A percentile compares a stretch with the other conserved stretches of the same genome.
Conservation (phyloP, 2,888 invertebrate genomes). For the Uloborus plumipes region DNA sequence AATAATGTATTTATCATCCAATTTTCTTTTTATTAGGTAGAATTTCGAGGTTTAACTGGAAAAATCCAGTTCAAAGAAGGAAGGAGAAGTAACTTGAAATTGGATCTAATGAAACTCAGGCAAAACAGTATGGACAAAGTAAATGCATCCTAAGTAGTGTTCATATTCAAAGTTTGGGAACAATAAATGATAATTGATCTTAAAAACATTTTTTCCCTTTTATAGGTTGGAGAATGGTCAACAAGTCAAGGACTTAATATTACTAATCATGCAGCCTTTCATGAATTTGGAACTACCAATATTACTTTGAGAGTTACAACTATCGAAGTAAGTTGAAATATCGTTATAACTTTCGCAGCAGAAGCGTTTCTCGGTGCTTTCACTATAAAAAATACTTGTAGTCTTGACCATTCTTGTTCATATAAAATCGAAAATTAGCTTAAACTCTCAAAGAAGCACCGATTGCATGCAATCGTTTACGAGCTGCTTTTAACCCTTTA, state of each 20-base stretch:
- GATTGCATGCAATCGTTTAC: no score
- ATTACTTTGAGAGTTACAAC: slow-evolving; percentile 92
- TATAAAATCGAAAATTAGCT: no score
- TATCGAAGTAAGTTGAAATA: slow-evolving; percentile 79
- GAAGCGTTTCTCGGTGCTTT: no score
- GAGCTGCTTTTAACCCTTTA: no score
- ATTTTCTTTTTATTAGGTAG: slow-evolving; percentile 75
- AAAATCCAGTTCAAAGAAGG: slow-evolving; percentile 89
- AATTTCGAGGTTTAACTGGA: slow-evolving; percentile 88
- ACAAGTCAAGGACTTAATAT: slow-evolving; percentile 82
- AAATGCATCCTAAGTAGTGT: background rate
- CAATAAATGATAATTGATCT: background rate
- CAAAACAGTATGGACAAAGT: slow-evolving; percentile 83
- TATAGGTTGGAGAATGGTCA: slow-evolving; percentile 81
- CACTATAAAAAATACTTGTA: no score
- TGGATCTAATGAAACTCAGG: slow-evolving; percentile 86
- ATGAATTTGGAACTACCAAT: slow-evolving; percentile 84
- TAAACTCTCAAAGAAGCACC: no score
- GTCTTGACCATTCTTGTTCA: no score
- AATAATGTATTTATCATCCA: background rate
- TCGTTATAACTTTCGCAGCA: background rate
- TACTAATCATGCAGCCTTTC: slow-evolving; percentile 88
- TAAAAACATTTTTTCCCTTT: background rate
- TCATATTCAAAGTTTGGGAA: background rate
- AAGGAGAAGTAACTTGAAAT: slow-evolving; percentile 83